phyloP scores from a whole-genome alignment of 2,797 vertebrate genomes.

The Eidolon dupreanum region DNA sequence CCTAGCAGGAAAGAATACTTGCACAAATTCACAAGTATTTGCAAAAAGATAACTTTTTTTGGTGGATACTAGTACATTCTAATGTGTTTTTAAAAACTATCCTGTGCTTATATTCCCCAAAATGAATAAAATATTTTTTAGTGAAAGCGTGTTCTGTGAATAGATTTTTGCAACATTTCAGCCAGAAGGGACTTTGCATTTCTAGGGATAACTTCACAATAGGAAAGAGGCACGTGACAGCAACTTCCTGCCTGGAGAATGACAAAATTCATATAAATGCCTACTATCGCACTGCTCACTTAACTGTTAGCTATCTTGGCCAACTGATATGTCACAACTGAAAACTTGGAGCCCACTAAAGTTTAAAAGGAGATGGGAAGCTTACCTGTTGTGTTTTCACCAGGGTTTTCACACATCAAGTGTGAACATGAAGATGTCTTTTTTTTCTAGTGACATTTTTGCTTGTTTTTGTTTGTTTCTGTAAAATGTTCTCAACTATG shows the following conservation, averaged over 20 bases:
- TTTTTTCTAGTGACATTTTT: not conserved
- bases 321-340: not conserved
- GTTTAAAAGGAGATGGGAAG: not conserved
- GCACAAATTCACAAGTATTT: slow-evolving; percentile 82
- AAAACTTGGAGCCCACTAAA: not conserved
- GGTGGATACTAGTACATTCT: slow-evolving; percentile 71
- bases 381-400: not conserved
- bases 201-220: slow-evolving; percentile 1
- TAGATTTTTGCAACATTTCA: slow-evolving; percentile 47
- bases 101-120: slow-evolving; percentile 52
- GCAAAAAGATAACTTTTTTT: slow-evolving; percentile 76
- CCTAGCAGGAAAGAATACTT: slow-evolving; percentile 78
- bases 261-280: not conserved
- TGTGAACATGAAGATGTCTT: not conserved
- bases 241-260: not conserved
- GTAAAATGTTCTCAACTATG: not conserved
- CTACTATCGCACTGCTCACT: not conserved
- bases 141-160: slow-evolving; percentile 32
- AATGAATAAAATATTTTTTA: slow-evolving; percentile 76
- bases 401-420: not conserved
- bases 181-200: slow-evolving; percentile 27
- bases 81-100: slow-evolving; percentile 79
- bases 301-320: not conserved
- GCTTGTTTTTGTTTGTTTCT: not conserved
- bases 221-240: not conserved